A percentile compares a stretch with the other conserved stretches of the same genome.
Evolutionary conservation across 1,140 invertebrate genomes (phyloP).

Genomic region (Zaprionus gabonicus): DNA sequence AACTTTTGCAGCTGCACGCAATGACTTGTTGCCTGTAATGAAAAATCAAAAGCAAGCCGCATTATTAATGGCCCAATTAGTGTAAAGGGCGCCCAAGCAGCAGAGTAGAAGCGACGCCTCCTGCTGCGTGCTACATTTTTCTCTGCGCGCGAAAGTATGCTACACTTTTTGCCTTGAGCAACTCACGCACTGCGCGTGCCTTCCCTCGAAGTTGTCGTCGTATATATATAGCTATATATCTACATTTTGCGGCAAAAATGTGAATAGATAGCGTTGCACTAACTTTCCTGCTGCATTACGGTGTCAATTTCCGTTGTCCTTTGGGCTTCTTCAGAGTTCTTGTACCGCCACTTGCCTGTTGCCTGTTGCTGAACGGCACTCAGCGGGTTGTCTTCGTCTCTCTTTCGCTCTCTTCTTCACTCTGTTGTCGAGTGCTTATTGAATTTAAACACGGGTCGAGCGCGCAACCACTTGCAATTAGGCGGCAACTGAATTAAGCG

Average conservation of each 20-base stretch:
- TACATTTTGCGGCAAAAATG: constrained; percentile 48
- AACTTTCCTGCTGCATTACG: constrained; percentile 36
- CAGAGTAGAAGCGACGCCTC: constrained; percentile 13
- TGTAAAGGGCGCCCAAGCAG: constrained; percentile 36
- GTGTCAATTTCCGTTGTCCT: constrained; percentile 37
- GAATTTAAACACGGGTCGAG: not conserved
- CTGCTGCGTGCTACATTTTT: constrained; percentile 48
- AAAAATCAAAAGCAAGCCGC: constrained; percentile 41
- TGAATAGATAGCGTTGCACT: constrained; percentile 64
- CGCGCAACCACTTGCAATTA: constrained; percentile 8
- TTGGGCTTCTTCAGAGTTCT: not conserved
- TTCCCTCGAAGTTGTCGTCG: not conserved
- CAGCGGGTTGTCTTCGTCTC: constrained; percentile 1
- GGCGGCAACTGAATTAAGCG: constrained; percentile 5
- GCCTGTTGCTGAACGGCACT: constrained; percentile 1
- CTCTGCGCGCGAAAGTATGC: constrained; percentile 31
- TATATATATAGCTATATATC: constrained; percentile 9
- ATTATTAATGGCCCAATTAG: constrained; percentile 79
- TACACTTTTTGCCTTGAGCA: constrained; percentile 35
- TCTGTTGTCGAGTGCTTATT: not conserved
- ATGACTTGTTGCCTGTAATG: constrained; percentile 60
- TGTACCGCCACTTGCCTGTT: not conserved
- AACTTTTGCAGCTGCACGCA: constrained; percentile 34
- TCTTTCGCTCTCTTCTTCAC: not conserved
- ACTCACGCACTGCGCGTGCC: not conserved